Conservation (phyloP, 1,140 invertebrate species). For the Sminthurides bifidus region DNA sequence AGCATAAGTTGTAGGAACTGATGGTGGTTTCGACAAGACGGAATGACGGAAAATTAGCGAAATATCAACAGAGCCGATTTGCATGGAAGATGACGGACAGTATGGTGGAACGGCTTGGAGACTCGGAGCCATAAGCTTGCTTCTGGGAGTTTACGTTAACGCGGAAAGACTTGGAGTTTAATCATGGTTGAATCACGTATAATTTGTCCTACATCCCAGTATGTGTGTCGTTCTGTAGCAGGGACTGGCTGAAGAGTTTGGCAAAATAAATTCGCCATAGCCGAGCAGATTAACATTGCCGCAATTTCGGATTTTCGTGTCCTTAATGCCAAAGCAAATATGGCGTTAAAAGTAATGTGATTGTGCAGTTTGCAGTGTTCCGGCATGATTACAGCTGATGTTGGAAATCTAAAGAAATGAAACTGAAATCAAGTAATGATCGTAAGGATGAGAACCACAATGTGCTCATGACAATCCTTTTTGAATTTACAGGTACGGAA, state of each 20-base stretch:
- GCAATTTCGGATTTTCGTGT: too few species aligned
- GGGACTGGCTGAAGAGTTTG: too few species aligned
- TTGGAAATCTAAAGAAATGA: background rate
- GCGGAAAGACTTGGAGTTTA: background rate
- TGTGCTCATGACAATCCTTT: background rate
- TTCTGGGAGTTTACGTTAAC: too few species aligned
- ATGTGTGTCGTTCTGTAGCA: background rate
- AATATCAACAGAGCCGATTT: too few species aligned
- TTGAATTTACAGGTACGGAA: conserved; percentile 61
- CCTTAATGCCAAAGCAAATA: background rate
- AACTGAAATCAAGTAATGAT: background rate
- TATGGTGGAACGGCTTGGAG: too few species aligned
- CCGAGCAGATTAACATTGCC: too few species aligned
- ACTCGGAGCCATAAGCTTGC: too few species aligned
- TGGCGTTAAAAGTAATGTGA: background rate
- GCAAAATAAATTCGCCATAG: too few species aligned
- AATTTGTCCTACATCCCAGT: background rate
- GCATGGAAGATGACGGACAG: too few species aligned
- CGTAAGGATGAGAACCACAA: background rate
- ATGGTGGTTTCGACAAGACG: too few species aligned
- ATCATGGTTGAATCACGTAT: background rate
- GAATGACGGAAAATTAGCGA: too few species aligned
- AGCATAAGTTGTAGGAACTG: too few species aligned
- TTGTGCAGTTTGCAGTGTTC: background rate
- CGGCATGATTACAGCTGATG: background rate